phyloP scores from a whole-genome alignment of 2,797 vertebrate species.

The Sebastes nivosus region DNA sequence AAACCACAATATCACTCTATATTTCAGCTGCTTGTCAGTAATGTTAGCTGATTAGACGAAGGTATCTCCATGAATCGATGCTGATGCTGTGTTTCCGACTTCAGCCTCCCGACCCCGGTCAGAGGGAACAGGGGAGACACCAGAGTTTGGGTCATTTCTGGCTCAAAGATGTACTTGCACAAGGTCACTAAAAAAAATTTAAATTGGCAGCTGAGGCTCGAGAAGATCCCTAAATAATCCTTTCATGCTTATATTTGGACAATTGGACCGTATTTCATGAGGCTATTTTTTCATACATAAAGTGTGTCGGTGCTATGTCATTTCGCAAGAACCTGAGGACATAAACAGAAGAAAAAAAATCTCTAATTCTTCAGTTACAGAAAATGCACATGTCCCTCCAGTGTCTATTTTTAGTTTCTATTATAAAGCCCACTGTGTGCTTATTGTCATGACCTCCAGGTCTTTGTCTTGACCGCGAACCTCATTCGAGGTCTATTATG shows the following conservation, averaged over 20 bases:
- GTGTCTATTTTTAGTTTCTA: slow-evolving; percentile 15
- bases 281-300: background rate
- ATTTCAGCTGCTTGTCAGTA: too few relatives aligned
- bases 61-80: too few relatives aligned
- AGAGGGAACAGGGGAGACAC: too few relatives aligned
- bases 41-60: too few relatives aligned
- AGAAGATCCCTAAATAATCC: background rate
- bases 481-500: slow-evolving; percentile 22
- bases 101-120: too few relatives aligned
- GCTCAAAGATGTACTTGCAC: too few relatives aligned
- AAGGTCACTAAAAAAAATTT: background rate
- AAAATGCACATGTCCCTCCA: background rate
- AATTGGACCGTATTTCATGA: background rate
- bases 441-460: slow-evolving; percentile 22
- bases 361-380: background rate
- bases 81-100: too few relatives aligned
- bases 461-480: slow-evolving; percentile 17
- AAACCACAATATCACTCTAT: too few relatives aligned
- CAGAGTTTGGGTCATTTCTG: background rate
- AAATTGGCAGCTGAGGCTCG: background rate
- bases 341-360: background rate
- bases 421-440: background rate
- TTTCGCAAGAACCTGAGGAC: background rate
- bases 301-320: background rate
- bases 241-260: background rate